Evolutionary conservation across 2,888 invertebrate genomes (phyloP).

Genomic region (Cancer borealis): DNA sequence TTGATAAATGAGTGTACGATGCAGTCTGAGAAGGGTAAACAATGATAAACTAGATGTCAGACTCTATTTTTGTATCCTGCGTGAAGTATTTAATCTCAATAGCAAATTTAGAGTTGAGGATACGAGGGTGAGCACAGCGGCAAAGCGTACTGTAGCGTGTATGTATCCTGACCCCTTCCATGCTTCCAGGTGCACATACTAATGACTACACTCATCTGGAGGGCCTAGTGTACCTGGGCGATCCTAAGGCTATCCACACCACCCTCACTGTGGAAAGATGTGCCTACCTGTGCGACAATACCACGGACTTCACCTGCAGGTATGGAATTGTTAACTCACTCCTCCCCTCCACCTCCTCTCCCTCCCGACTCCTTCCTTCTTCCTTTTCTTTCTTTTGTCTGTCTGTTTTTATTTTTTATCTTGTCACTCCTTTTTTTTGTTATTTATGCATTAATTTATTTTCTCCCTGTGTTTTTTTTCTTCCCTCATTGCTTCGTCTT

Average conservation of each 20-base stretch:
- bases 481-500: not conserved
- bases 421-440: too few relatives aligned
- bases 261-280: constrained; percentile 54
- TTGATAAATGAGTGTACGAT: too few relatives aligned
- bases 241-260: not conserved
- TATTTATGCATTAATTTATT: not conserved
- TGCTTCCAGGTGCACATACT: constrained; percentile 27
- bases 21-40: too few relatives aligned
- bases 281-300: constrained; percentile 69
- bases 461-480: not conserved
- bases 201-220: constrained; percentile 60
- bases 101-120: not conserved
- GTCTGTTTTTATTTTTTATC: too few relatives aligned
- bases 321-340: not conserved
- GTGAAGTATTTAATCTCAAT: not conserved
- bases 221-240: constrained; percentile 59
- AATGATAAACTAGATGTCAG: too few relatives aligned
- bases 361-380: not conserved
- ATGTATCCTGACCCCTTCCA: too few relatives aligned
- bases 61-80: too few relatives aligned
- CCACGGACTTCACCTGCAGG: constrained; percentile 65
- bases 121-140: not conserved
- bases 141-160: not conserved
- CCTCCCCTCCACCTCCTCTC: not conserved
- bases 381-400: not conserved